A percentile compares a stretch with the other conserved stretches of the same genome.
Evolutionary conservation across 2,888 invertebrate genomes (phyloP).

Genomic region (Nebria salina): DNA sequence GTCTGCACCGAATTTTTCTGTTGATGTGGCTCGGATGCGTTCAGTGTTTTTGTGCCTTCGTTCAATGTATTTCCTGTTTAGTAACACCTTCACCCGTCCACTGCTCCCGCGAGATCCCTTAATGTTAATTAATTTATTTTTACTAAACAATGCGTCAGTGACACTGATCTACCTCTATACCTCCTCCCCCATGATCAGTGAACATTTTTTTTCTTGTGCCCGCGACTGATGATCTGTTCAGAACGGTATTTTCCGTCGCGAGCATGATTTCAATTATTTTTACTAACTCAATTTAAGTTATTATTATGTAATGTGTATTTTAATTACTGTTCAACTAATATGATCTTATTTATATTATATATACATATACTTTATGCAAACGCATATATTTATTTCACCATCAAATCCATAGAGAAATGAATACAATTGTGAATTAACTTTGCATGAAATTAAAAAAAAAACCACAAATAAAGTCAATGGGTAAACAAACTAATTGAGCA

Average conservation of each 20-base stretch:
- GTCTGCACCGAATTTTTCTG: constrained; percentile 10
- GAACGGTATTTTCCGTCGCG: constrained; percentile 30
- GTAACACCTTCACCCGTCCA: constrained; percentile 25
- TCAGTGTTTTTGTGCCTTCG: constrained; percentile 15
- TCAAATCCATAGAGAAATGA: not conserved
- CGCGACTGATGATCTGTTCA: constrained; percentile 25
- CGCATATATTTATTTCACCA: constrained; percentile 22
- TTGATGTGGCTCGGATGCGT: constrained; percentile 47
- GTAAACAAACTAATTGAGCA: too few relatives aligned
- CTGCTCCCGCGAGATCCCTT: constrained; percentile 32
- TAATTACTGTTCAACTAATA: constrained; percentile 33
- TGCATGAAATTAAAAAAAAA: too few relatives aligned
- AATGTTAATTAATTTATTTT: constrained; percentile 38
- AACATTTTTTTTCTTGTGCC: constrained; percentile 21
- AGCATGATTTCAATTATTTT: constrained; percentile 30
- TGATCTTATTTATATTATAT: constrained; percentile 42
- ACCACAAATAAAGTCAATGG: too few relatives aligned
- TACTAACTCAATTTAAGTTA: constrained; percentile 21
- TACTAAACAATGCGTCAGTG: constrained; percentile 27
- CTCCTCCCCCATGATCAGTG: constrained; percentile 12
- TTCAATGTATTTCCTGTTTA: not conserved
- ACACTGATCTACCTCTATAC: constrained; percentile 30
- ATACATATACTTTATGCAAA: constrained; percentile 23
- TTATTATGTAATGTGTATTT: constrained; percentile 35
- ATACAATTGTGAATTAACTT: not conserved